Conservation (phyloP, 2,888 invertebrate species). For the Eutolmus rufibarbis region DNA sequence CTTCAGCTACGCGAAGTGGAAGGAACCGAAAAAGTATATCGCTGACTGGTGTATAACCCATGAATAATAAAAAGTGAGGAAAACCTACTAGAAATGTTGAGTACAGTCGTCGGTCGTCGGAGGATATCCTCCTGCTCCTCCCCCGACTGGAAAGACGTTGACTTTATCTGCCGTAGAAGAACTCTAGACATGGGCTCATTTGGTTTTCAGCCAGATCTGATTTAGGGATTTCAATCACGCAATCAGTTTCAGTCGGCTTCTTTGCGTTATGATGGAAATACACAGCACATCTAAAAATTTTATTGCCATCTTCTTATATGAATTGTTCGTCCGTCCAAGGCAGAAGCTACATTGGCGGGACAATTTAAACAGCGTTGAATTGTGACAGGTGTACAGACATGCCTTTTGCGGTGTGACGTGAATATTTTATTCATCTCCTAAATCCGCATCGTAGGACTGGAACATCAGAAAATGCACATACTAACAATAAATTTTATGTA, state of each 20-base stretch:
- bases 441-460: neutral
- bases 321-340: neutral
- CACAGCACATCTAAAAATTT: neutral
- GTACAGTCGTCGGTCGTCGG: neutral
- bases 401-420: neutral
- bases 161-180: neutral
- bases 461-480: neutral
- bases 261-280: neutral
- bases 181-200: neutral
- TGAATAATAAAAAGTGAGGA: neutral
- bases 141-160: neutral
- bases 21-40: neutral
- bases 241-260: neutral
- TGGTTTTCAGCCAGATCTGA: neutral
- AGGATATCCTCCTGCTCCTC: neutral
- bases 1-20: neutral
- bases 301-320: neutral
- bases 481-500: neutral
- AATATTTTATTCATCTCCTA: neutral
- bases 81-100: neutral
- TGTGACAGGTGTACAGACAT: neutral
- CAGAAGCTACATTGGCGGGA: neutral
- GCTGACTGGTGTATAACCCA: neutral
- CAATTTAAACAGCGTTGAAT: neutral
- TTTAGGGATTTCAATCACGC: conserved; percentile 20